Base-by-base conservation (phyloP, 1,140 invertebrate species). In the Bombus superbus region DNA sequence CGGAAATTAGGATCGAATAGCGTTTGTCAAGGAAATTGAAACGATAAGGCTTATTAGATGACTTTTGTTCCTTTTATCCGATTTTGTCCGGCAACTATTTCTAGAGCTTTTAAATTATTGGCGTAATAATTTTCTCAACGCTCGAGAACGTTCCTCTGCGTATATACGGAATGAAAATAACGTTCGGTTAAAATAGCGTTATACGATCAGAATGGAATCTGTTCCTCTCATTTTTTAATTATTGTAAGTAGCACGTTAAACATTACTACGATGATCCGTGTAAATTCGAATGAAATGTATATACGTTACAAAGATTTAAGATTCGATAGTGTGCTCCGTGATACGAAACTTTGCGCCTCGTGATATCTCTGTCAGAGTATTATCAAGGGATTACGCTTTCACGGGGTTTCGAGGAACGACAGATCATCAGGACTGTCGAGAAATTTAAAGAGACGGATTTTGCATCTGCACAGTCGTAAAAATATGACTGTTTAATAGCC, bases 321-420 rank as follows among this genome's bases (percentile, higher is more conserved):
- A 38, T 57, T 47, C 44, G 32, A 53, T 83, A 64, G 53, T 35
- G 4, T 32, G 13, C 35, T 69, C n/a, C 35, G 0, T 28, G 64
- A 78, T 83, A 59, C 35, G n/a, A 38, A 62, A 38, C 66, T 62
- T 69, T 78, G 40, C 25, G 76, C 72, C 72, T 47, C 76, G 25
- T 53, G 10, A 62, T 71, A 28, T 44, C 76, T 62, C 76, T 72
- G 47, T 71, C 66, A 13, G 40, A 62, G 76, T 84, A 84, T 84
- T 84, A 84, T 80, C 83, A 59, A 64, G 83, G 83, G 83, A 72
- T 72, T 79, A 84, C 53, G 32, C 57, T 84, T 84, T 53, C 76
- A 80, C 40, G 76, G 76, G 42, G 32, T 71, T 42, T 35, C 35
- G 4, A 25, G 18, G 32, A 22, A 53, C 66, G 47, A 59, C 53